Conservation (phyloP, 2,888 invertebrate genomes). For the Odiellus spinosus region DNA sequence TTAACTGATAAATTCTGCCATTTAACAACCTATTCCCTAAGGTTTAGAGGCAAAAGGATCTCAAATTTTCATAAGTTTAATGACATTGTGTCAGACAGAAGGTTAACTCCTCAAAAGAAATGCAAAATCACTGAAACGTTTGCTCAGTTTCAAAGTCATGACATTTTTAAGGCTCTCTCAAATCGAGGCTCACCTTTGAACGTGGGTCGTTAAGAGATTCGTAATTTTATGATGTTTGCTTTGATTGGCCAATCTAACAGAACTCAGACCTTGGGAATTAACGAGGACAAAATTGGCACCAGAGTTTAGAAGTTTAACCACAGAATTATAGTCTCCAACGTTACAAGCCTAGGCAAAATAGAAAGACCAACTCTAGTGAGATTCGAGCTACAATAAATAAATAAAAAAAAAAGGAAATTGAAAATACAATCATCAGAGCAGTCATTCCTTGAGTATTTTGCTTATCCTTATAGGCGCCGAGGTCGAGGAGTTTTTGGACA, state of each 20-base stretch:
- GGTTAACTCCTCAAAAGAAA: too few relatives aligned
- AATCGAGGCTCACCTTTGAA: conserved; percentile 21
- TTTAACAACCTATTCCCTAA: too few relatives aligned
- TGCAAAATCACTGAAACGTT: too few relatives aligned
- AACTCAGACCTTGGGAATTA: conserved; percentile 23
- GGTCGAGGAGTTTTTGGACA: conserved; percentile 25
- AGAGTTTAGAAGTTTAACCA: conserved; percentile 25
- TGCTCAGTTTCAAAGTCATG: too few relatives aligned
- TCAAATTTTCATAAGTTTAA: background rate
- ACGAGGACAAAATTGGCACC: conserved; percentile 27
- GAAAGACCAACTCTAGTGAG: background rate
- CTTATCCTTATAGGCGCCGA: conserved; percentile 28
- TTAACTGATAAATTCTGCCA: too few relatives aligned
- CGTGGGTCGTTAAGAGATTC: conserved; percentile 24
- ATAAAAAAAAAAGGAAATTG: background rate
- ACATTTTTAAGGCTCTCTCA: too few relatives aligned
- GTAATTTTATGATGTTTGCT: conserved; percentile 22
- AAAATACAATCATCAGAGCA: conserved; percentile 27
- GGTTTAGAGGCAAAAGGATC: too few relatives aligned
- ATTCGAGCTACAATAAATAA: background rate
- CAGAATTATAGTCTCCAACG: conserved; percentile 25
- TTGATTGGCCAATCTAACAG: conserved; percentile 25
- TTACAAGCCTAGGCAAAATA: conserved; percentile 24
- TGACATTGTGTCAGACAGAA: too few relatives aligned
- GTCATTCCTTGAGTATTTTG: conserved; percentile 25